A percentile compares a stretch with the other conserved stretches of the same genome.
Evolutionary conservation across 2,797 vertebrate genomes (phyloP).

Genomic region (Myotis findleyi): DNA sequence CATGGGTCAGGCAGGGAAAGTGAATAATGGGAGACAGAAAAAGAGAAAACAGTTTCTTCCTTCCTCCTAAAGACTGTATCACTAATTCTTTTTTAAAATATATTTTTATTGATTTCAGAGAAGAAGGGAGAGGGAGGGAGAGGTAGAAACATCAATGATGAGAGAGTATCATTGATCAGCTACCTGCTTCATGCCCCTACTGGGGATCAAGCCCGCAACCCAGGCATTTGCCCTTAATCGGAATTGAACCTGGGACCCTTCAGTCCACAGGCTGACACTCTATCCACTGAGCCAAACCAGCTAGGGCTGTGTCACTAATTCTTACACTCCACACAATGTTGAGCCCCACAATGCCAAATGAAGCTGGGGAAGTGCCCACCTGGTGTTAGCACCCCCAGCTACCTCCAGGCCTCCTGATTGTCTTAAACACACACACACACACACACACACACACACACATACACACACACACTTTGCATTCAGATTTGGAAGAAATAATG

Average conservation of each 20-base stretch:
- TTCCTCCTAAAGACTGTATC: background rate
- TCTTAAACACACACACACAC: background rate
- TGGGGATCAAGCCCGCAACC: too few relatives aligned
- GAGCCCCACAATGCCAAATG: background rate
- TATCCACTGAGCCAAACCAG: too few relatives aligned
- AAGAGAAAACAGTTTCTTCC: background rate
- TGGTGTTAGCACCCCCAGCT: background rate
- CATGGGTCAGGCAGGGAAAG: background rate
- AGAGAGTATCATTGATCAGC: too few relatives aligned
- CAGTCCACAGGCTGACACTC: too few relatives aligned
- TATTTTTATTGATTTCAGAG: too few relatives aligned
- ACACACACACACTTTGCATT: background rate
- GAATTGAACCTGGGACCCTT: too few relatives aligned
- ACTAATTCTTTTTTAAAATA: background rate
- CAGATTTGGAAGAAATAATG: slow-evolving; percentile 12
- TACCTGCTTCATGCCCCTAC: too few relatives aligned
- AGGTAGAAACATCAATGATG: too few relatives aligned
- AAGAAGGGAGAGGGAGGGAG: too few relatives aligned
- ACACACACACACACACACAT: background rate
- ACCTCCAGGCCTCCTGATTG: background rate
- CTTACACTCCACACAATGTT: background rate
- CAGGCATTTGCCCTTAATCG: too few relatives aligned
- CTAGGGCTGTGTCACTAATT: background rate
- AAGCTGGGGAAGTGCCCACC: background rate
- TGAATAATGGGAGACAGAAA: background rate